Evolutionary conservation across 1,140 invertebrate genomes (phyloP).

Genomic region (Druon quercuslanigerum): DNA sequence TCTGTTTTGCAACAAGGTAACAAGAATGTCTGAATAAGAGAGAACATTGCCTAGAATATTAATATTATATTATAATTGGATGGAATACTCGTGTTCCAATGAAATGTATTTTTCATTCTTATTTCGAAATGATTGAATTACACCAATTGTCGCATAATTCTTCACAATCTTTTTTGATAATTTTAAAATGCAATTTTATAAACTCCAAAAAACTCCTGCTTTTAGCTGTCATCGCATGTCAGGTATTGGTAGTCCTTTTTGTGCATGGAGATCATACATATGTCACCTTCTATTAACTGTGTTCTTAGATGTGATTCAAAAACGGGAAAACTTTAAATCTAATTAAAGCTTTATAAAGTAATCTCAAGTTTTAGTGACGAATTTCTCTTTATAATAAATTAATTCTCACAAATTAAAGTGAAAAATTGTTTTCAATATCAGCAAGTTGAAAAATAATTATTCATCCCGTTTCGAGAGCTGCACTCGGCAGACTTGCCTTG

Average conservation of each 20-base stretch:
- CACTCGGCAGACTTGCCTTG: conserved; percentile 19
- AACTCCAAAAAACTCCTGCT: background rate
- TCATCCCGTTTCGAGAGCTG: background rate
- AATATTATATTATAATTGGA: too few species aligned
- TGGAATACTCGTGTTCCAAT: too few species aligned
- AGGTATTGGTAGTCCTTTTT: conserved; percentile 16
- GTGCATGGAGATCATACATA: background rate
- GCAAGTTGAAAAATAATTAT: conserved; percentile 15
- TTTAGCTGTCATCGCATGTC: conserved; percentile 1
- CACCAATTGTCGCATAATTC: too few species aligned
- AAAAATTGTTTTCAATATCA: background rate
- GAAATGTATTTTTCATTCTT: too few species aligned
- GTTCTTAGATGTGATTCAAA: background rate
- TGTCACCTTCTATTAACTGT: background rate
- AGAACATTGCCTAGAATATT: too few species aligned
- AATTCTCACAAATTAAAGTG: background rate
- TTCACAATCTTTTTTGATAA: too few species aligned
- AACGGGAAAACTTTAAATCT: conserved; percentile 12
- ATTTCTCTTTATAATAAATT: background rate
- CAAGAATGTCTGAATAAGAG: too few species aligned
- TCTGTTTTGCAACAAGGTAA: background rate
- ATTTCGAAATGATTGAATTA: too few species aligned
- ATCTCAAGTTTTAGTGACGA: conserved; percentile 8
- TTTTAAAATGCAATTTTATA: too few species aligned
- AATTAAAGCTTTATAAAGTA: background rate